Percentiles rank a stretch among this genome's conserved stretches.
Evolutionary conservation across 2,113 vertebrate genomes (phyloP).

Genomic region (Scatophagus argus): DNA sequence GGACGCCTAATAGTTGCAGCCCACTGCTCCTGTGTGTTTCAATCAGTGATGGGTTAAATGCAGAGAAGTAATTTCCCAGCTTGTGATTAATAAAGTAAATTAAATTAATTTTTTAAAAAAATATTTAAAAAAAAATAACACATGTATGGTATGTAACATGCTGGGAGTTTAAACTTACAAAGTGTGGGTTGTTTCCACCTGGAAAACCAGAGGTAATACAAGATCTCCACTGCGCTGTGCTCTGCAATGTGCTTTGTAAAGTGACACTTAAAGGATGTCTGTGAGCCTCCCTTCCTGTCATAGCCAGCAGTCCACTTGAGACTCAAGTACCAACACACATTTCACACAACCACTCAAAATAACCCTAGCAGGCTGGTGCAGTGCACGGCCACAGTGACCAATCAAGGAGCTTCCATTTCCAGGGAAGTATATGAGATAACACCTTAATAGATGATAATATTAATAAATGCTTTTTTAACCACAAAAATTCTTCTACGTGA

Average conservation of each 20-base stretch:
- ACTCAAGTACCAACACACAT: conserved; percentile 74
- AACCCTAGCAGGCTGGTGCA: conserved; percentile 51
- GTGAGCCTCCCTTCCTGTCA: conserved; percentile 71
- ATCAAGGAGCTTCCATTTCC: conserved; percentile 39
- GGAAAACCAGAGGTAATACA: conserved; percentile 24
- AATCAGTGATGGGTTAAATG: no score
- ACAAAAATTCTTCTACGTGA: background rate
- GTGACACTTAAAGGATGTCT: conserved; percentile 71
- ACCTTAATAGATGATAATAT: no score
- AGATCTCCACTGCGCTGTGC: conserved; percentile 36
- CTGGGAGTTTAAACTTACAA: conserved; percentile 34
- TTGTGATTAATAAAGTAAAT: no score
- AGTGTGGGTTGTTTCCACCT: conserved; percentile 53
- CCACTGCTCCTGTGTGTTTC: no score
- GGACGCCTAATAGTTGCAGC: no score
- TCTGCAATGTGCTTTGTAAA: conserved; percentile 69
- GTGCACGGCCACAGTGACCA: conserved; percentile 23
- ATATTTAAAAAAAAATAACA: no score
- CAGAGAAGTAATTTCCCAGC: no score
- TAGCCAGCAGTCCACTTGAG: conserved; percentile 72
- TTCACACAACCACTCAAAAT: conserved; percentile 72
- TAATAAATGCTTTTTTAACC: no score
- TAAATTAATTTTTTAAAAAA: no score
- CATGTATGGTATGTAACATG: conserved; percentile 6
- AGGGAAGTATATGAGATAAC: background rate